Evolutionary conservation across 2,797 vertebrate species (phyloP), one percentile per base, ranked within the genome.

Genomic region (Dicrostonyx torquatus): DNA sequence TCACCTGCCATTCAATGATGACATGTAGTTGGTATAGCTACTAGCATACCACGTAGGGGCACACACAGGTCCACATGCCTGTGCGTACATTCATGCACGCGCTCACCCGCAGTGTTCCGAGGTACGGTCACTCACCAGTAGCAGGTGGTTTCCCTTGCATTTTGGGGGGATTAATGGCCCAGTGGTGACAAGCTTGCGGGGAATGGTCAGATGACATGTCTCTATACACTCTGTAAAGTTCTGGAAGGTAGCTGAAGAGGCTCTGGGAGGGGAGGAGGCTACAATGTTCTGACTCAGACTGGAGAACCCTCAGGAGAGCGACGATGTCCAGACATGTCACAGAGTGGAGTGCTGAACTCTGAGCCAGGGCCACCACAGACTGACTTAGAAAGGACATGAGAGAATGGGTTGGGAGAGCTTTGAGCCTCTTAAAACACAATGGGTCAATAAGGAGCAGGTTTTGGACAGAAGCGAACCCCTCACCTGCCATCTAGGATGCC

Each of bases 61-160:
- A 13, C 40, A 37, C 9, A 17, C 0, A 18, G 7, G 13, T 31
- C 62, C 26, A 5, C 40, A 43, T 7, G 29, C 29, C 17, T 60
- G 26, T 0, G 72, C 11, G 8, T 6, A 64, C 17, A 37, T 1
- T 26, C n/a, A n/a, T 0, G 29, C 24, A 64, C 0, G 20, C 4
- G 2, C 48, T 79, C 34, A 26, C 31, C 18, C 18, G 29, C 58
- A 37, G 31, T 3, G 22, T 6, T 31, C 43, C 34, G 5, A 12
- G 11, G 22, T 14, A 40, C 12, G 8, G 0, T 6, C 37, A 20
- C 29, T 48, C 14, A 43, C 48, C 66, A 24, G 6, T 5, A 24
- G 40, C 29, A 11, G 31, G 31, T 40, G 24, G 7, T 4, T 20
- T 24, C 15, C 15, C 58, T 86, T 14, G 29, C 5, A 22, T 4